Base-by-base conservation (phyloP, 2,113 vertebrate species). In the Cichladusa arquata region DNA sequence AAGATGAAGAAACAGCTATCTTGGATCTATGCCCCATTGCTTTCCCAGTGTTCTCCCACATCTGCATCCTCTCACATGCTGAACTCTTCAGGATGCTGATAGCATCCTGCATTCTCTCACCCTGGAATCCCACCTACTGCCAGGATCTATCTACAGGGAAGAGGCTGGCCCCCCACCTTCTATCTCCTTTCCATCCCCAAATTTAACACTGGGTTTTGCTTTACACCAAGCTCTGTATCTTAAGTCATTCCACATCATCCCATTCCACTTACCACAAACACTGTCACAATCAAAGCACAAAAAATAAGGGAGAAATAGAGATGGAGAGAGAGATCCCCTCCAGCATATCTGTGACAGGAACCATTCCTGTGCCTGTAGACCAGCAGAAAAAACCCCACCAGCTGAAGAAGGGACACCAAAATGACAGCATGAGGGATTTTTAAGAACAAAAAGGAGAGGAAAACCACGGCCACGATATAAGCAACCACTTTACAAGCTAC, bases 401-500 rank as follows among this genome's bases (percentile, higher is more conserved):
- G 26, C 0, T 62, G 11, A 90, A 71, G 44, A 79, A 67, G 22
- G 7, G 19, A 24, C 29, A 62, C 5, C 25, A 38, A 76, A 76
- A 85, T 19, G 24, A 58, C 33, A 79, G 19, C n/a, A 26, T 1
- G 5, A 29, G 24, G 33, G 24, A n/a, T 44, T 85, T 76, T 72
- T 61, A 24, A 33, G 20, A 26, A 4, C 14, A 33, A 53, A 76
- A 56, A 51, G 2, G 19, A 42, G 14, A 38, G 12, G 8, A 64
- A 61, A 87, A 53, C 2, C 47, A 47, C 0, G 6, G 17, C 34
- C 57, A 22, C 0, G 0, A 53, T 2, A 64, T 14, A 51, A 81
- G 33, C 31, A 38, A 34, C 25, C 56, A 29, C 18, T 58, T 58
- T 54, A 12, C 73, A 81, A 79, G 26, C 19, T 38, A 42, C 33